These are phyloP conservation scores for Caenorhabditis sp. DNA, from an alignment of 2,888 invertebrate species.

Conservation along the genomic window DNA sequence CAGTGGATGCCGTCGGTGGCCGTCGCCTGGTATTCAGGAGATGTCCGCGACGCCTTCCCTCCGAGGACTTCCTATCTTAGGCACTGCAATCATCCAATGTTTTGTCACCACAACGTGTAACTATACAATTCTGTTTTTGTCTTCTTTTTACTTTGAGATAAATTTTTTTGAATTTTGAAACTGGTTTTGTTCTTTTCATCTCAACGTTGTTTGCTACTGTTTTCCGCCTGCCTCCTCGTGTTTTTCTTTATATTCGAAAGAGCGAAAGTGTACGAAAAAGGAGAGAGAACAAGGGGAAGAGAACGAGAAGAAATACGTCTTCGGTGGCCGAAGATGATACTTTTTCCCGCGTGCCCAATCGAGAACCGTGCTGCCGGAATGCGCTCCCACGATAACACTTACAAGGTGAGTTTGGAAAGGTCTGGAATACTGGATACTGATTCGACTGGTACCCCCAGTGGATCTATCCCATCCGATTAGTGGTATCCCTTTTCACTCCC, in stretches of 20 bases:
- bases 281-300: not conserved
- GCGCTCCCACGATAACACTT: conserved; percentile 10
- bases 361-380: not conserved
- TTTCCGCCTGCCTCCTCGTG: conserved; percentile 1
- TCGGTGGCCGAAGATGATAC: conserved; percentile 12
- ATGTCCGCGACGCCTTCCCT: conserved; percentile 8
- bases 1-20: not conserved
- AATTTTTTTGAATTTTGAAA: not conserved
- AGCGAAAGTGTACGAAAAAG: not conserved
- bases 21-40: not conserved
- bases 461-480: no score
- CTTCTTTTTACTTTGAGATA: conserved; percentile 5
- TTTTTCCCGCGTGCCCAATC: not conserved
- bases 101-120: conserved; percentile 62
- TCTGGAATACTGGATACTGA: no score
- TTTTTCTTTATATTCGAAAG: not conserved
- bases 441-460: no score
- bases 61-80: conserved; percentile 45
- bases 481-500: not conserved
- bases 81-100: conserved; percentile 51
- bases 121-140: conserved; percentile 40
- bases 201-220: not conserved
- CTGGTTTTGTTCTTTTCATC: not conserved
- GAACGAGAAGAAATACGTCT: not conserved
- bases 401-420: conserved; percentile 2